Conservation (phyloP, 2,888 invertebrate species). For the Lithosia quadra region DNA sequence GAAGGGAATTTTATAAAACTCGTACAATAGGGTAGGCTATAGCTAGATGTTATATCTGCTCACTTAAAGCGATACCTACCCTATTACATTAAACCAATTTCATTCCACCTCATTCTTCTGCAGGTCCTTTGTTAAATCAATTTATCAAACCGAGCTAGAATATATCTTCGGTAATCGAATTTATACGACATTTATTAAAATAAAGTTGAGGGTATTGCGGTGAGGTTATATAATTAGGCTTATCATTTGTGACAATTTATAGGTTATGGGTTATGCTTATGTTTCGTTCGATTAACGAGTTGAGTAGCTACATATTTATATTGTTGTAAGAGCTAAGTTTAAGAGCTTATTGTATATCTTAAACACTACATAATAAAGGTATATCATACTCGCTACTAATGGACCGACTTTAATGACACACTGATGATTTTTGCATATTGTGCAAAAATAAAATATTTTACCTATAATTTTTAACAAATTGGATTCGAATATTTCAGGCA, state of each 20-base stretch:
- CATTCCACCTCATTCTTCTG: background rate
- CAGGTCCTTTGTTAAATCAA: slow-evolving; percentile 28
- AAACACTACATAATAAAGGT: no score
- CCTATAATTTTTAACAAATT: no score
- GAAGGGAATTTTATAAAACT: background rate
- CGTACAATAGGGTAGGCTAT: background rate
- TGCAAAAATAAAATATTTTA: no score
- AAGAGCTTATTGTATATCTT: no score
- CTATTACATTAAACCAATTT: slow-evolving; percentile 5
- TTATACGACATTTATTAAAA: slow-evolving; percentile 47
- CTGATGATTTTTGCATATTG: no score
- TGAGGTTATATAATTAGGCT: background rate
- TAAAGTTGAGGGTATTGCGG: slow-evolving; percentile 16
- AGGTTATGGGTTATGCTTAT: background rate
- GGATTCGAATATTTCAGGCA: no score
- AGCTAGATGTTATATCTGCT: background rate
- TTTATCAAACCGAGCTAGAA: slow-evolving; percentile 28
- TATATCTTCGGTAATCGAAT: slow-evolving; percentile 42
- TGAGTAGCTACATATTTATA: background rate
- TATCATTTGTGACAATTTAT: slow-evolving; percentile 10
- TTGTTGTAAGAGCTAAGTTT: background rate
- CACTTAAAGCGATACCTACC: background rate
- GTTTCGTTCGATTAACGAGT: background rate
- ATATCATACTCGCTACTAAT: no score
- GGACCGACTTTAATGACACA: no score